phyloP scores from a whole-genome alignment of 2,113 vertebrate species.

The Petaurus breviceps region DNA sequence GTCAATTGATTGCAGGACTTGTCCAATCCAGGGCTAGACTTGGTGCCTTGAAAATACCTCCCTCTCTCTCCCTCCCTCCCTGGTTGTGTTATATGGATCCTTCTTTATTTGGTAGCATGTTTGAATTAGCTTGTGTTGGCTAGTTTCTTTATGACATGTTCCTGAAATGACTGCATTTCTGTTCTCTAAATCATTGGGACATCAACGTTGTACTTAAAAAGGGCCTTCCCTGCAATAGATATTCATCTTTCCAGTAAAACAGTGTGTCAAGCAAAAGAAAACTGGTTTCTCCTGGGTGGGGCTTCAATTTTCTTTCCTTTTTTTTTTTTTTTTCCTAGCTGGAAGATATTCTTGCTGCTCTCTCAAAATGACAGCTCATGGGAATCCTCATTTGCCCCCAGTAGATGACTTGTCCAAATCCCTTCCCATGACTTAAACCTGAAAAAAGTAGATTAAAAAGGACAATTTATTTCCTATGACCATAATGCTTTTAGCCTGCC shows the following conservation, averaged over 20 bases:
- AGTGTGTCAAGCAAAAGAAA: constrained; percentile 37
- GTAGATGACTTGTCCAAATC: constrained; percentile 2
- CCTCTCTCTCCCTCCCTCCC: neutral
- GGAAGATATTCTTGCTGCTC: constrained; percentile 43
- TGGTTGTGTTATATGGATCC: neutral
- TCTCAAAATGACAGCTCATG: neutral
- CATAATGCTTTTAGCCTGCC: neutral
- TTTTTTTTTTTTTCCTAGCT: constrained; percentile 8
- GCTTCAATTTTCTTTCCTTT: constrained; percentile 25
- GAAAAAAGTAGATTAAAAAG: neutral
- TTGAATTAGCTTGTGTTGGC: neutral
- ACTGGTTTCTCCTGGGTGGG: constrained; percentile 62
- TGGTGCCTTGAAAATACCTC: neutral
- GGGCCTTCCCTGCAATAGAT: constrained; percentile 48
- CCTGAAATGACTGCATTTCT: neutral
- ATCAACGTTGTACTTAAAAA: constrained; percentile 14
- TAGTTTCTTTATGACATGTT: neutral
- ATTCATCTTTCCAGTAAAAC: constrained; percentile 70
- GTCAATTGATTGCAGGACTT: neutral
- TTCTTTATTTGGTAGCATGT: neutral
- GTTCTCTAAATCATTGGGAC: neutral
- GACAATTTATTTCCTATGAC: neutral
- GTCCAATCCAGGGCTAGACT: neutral
- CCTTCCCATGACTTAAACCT: constrained; percentile 14
- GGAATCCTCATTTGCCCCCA: constrained; percentile 26